Conservation (phyloP, 2,888 invertebrate species). For the Venustoraphidia nigricollis region DNA sequence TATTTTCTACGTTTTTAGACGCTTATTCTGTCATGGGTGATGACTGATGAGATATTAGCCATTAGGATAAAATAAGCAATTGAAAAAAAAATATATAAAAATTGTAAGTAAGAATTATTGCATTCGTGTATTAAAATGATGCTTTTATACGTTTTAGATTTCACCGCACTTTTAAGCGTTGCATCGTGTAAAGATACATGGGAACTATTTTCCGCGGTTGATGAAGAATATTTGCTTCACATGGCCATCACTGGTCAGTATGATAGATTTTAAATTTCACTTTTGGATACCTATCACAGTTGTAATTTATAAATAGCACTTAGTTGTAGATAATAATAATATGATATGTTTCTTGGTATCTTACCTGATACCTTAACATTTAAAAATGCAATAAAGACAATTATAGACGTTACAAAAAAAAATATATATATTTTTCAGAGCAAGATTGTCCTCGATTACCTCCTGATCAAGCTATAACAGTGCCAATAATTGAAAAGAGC, state of each 20-base stretch:
- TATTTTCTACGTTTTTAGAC: too few species aligned
- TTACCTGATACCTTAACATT: too few species aligned
- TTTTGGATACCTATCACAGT: background rate
- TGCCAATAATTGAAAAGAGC: slow-evolving; percentile 49
- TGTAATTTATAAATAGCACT: background rate
- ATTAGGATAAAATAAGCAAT: background rate
- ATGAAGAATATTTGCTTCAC: slow-evolving; percentile 47
- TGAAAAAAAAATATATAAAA: background rate
- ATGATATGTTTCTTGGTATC: too few species aligned
- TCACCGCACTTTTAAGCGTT: slow-evolving; percentile 54
- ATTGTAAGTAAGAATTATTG: slow-evolving; percentile 1
- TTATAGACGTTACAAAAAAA: too few species aligned
- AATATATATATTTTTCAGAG: slow-evolving; percentile 28
- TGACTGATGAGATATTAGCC: background rate
- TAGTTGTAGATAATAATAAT: too few species aligned
- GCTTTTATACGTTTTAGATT: slow-evolving; percentile 33
- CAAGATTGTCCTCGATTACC: slow-evolving; percentile 66
- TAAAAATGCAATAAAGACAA: too few species aligned
- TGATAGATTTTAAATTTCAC: slow-evolving; percentile 1
- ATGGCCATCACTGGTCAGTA: slow-evolving; percentile 51
- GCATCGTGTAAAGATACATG: slow-evolving; percentile 63
- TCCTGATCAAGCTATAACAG: slow-evolving; percentile 46
- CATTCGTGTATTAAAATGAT: slow-evolving; percentile 2
- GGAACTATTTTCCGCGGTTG: slow-evolving; percentile 46
- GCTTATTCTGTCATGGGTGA: too few species aligned